Evolutionary conservation across 64 coral and sea anemone genomes (phyloP).

Genomic region (Dendronephthya gigantea): DNA sequence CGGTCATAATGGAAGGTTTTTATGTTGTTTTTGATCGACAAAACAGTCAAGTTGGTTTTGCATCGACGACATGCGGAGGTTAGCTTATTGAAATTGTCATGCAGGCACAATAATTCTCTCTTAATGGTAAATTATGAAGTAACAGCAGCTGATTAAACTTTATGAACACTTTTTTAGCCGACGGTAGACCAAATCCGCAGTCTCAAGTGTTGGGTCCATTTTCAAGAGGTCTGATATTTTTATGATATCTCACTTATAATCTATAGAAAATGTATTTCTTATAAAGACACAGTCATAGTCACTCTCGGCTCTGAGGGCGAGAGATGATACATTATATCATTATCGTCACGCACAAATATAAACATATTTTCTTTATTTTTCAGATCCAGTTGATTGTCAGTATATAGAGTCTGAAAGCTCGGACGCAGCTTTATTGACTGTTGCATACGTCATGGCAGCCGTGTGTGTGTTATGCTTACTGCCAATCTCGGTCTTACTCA

Average conservation of each 20-base stretch:
- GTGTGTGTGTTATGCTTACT: constrained; percentile 87
- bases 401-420: constrained; percentile 97
- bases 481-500: constrained; percentile 88
- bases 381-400: constrained; percentile 93
- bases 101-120: too few relatives aligned
- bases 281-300: too few relatives aligned
- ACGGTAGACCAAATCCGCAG: constrained; percentile 79
- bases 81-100: too few relatives aligned
- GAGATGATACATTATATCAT: too few relatives aligned
- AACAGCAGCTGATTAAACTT: background rate
- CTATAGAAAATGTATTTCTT: too few relatives aligned
- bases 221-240: constrained; percentile 70
- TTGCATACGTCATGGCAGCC: constrained; percentile 93
- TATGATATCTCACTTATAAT: too few relatives aligned
- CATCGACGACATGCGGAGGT: constrained; percentile 97
- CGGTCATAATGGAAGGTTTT: constrained; percentile 99
- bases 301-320: too few relatives aligned
- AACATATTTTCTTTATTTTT: constrained; percentile 23
- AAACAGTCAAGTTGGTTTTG: constrained; percentile 97
- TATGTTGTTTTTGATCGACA: constrained; percentile 98
- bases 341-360: too few relatives aligned
- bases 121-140: background rate
- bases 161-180: constrained; percentile 33
- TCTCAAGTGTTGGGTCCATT: constrained; percentile 94
- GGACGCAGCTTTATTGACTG: constrained; percentile 81